phyloP scores from a whole-genome alignment of 2,113 vertebrate genomes.

The Aythya baeri region DNA sequence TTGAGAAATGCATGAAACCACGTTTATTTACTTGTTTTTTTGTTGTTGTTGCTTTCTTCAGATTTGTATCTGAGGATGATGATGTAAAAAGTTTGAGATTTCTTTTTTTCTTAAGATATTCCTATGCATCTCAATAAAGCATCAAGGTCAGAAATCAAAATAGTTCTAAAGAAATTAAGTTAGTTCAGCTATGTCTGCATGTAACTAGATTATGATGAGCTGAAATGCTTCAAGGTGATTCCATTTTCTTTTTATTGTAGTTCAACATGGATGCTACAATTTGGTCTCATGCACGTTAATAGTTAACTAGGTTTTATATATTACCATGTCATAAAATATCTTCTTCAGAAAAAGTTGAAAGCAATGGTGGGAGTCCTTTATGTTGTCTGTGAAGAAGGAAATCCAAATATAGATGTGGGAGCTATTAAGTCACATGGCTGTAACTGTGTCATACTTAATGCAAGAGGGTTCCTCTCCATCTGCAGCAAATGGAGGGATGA shows the following conservation, averaged over 20 bases:
- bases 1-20: background rate
- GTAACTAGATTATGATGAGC: background rate
- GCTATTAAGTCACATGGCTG: background rate
- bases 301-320: background rate
- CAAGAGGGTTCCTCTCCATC: background rate
- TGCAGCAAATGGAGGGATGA: background rate
- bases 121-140: background rate
- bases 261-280: background rate
- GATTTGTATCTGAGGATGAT: background rate
- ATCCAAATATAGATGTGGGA: background rate
- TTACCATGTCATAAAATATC: background rate
- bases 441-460: background rate
- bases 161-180: background rate
- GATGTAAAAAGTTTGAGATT: background rate
- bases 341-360: background rate
- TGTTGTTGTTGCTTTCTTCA: background rate
- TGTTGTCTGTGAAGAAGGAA: background rate
- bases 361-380: background rate
- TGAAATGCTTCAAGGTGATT: background rate
- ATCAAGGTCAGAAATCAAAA: background rate
- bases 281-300: background rate
- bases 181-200: background rate
- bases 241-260: background rate
- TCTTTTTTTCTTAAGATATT: background rate
- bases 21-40: background rate